Evolutionary conservation across 1,140 invertebrate genomes (phyloP).

Genomic region (Pemphigus obesinymphae): DNA sequence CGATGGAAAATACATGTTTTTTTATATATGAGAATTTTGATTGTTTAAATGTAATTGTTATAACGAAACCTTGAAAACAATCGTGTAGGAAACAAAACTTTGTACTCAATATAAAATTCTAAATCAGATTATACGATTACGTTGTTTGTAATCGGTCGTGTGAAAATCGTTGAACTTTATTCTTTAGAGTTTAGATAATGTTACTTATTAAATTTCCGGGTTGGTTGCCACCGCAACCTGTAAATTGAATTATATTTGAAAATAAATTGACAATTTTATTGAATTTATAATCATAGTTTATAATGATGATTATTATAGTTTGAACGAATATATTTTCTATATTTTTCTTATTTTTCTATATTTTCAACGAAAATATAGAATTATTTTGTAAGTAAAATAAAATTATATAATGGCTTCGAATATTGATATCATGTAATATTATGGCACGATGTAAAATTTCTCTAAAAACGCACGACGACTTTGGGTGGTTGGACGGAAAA

Average conservation of each 20-base stretch:
- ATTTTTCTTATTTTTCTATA: too few relatives aligned
- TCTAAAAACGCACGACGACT: not conserved
- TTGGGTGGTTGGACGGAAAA: not conserved
- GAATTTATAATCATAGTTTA: not conserved
- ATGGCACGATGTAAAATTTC: not conserved
- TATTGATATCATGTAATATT: too few relatives aligned
- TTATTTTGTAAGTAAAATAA: not conserved
- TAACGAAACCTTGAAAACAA: slow-evolving; percentile 1
- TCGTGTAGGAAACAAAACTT: not conserved
- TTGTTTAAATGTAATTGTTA: not conserved
- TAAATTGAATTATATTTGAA: not conserved
- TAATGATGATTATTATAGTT: not conserved
- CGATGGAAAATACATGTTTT: not conserved
- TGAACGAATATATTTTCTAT: too few relatives aligned
- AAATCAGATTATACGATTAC: slow-evolving; percentile 8
- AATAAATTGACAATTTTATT: not conserved
- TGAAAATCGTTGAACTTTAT: slow-evolving; percentile 3
- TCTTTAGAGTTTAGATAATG: not conserved
- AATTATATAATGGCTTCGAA: too few relatives aligned
- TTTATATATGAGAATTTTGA: not conserved
- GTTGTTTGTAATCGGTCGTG: not conserved
- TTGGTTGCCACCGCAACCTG: not conserved
- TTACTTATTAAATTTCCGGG: slow-evolving; percentile 6
- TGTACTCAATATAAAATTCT: not conserved
- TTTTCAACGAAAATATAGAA: not conserved